Evolutionary conservation across 1,140 invertebrate genomes (phyloP).

Genomic region (Megalopta genalis): DNA sequence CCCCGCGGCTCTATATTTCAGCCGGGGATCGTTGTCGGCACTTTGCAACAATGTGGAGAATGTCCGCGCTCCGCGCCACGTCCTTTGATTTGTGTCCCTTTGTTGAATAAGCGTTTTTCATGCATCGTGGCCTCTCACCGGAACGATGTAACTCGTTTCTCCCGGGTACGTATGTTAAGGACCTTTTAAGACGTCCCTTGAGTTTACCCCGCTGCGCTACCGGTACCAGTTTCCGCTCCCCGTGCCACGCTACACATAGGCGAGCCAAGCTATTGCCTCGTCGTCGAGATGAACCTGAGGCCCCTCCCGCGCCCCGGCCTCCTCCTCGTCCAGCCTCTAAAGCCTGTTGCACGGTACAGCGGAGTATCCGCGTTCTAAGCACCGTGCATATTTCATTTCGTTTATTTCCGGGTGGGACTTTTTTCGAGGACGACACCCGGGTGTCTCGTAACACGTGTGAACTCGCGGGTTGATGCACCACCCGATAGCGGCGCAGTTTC

Average conservation of each 20-base stretch:
- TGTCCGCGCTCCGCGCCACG: conserved; percentile 7
- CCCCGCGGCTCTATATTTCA: conserved; percentile 2
- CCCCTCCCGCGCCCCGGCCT: not conserved
- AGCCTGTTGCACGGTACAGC: too few relatives aligned
- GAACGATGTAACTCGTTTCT: conserved; percentile 39
- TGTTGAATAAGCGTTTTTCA: conserved; percentile 48
- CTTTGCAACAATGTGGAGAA: conserved; percentile 50
- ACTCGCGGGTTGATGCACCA: too few relatives aligned
- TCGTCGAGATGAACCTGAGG: conserved; percentile 38
- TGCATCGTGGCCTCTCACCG: conserved; percentile 29
- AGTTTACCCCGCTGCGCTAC: conserved; percentile 47
- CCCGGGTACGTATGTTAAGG: conserved; percentile 37
- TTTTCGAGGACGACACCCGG: too few relatives aligned
- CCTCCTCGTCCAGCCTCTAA: not conserved
- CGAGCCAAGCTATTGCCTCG: conserved; percentile 28
- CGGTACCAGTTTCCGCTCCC: conserved; percentile 53
- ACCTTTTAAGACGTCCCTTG: conserved; percentile 45
- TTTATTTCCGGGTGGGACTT: too few relatives aligned
- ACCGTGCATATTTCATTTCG: too few relatives aligned
- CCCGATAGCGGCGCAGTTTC: too few relatives aligned
- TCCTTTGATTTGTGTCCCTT: conserved; percentile 47
- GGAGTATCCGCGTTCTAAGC: too few relatives aligned
- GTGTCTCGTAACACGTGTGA: too few relatives aligned
- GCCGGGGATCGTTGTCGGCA: conserved; percentile 13
- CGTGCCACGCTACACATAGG: conserved; percentile 37